Percentiles rank a stretch among this genome's conserved stretches.
Conservation (phyloP, 2,113 vertebrate genomes). For the Rattus norvegicus region GRCr8 NC_086025.1:110887501-110888000, state of each 20-base stretch:
- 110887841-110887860: background rate
- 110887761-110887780: background rate
- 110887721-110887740: too few relatives aligned
- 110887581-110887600: background rate
- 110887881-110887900: background rate
- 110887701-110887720: too few relatives aligned
- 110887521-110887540: background rate
- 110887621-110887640: background rate
- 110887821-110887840: background rate
- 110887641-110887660: background rate
- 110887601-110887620: background rate
- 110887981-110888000: slow-evolving; percentile 15
- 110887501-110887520: background rate
- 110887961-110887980: background rate
- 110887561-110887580: background rate
- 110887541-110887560: background rate
- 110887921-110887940: slow-evolving; percentile 21
- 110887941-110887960: background rate
- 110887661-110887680: background rate
- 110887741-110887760: too few relatives aligned
- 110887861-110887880: background rate
- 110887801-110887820: background rate
- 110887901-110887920: background rate
- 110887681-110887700: too few relatives aligned
- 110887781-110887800: background rate